Evolutionary conservation across 2,888 invertebrate species (phyloP).

Genomic region (Eutolmus rufibarbis): DNA sequence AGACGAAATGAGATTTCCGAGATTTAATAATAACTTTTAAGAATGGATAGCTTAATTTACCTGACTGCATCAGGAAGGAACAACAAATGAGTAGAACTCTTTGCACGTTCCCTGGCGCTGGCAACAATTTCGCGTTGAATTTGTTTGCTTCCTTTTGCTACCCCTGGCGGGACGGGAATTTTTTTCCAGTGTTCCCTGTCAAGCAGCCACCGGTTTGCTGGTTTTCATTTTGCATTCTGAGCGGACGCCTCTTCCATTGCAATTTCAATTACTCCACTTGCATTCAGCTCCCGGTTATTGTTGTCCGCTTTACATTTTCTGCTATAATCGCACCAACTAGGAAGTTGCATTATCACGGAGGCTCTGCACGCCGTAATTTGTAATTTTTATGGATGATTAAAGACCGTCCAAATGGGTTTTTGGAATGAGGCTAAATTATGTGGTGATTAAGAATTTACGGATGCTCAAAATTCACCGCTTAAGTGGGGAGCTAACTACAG

Average conservation of each 20-base stretch:
- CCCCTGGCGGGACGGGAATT: neutral
- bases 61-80: neutral
- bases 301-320: neutral
- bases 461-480: neutral
- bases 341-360: neutral
- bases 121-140: neutral
- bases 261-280: conserved; percentile 11
- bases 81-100: neutral
- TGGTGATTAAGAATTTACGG: neutral
- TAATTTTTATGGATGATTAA: neutral
- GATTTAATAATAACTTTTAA: neutral
- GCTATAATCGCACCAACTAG: neutral
- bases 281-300: conserved; percentile 8
- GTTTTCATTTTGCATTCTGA: neutral
- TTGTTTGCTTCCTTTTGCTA: neutral
- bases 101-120: neutral
- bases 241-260: neutral
- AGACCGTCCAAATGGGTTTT: neutral
- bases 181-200: neutral
- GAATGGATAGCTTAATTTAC: neutral
- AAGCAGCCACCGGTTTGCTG: neutral
- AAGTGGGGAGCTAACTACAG: neutral
- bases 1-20: neutral
- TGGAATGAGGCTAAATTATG: neutral
- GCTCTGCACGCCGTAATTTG: neutral